These are phyloP conservation scores for Nesoenas mayeri DNA, from an alignment of 2,113 vertebrate genomes.

Conservation along the genomic window DNA sequence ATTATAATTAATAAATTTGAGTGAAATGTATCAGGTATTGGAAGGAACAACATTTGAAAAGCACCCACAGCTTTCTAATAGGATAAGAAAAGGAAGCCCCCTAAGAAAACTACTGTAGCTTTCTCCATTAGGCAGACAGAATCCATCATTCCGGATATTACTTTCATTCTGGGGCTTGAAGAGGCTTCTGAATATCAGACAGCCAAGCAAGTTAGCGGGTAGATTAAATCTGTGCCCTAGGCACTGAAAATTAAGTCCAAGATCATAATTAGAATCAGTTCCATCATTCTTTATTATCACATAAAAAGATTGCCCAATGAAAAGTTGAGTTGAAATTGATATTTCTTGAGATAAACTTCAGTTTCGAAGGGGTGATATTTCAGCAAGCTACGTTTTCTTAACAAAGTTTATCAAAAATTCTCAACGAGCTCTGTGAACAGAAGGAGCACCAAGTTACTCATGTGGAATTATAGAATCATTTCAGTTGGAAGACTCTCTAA, in stretches of 20 bases:
- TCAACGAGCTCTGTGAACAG: neutral
- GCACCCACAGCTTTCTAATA: neutral
- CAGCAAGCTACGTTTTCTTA: neutral
- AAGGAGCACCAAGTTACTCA: neutral
- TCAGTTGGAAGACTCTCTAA: too few relatives aligned
- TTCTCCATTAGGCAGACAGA: neutral
- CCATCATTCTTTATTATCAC: neutral
- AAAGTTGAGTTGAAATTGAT: neutral
- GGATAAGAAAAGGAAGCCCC: neutral
- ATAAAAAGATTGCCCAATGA: neutral
- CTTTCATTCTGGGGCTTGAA: neutral
- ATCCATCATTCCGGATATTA: neutral
- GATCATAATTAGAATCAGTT: conserved; percentile 37
- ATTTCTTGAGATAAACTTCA: neutral
- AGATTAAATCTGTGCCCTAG: neutral
- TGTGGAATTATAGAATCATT: too few relatives aligned
- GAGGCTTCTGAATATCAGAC: neutral
- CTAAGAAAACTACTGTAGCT: neutral
- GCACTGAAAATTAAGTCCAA: neutral
- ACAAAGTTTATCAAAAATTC: neutral
- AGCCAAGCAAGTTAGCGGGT: neutral
- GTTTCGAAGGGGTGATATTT: neutral
- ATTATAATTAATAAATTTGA: neutral
- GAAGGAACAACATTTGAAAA: neutral
- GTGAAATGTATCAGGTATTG: neutral